Conservation (phyloP, 92 coral and sea anemone genomes). For the Bergia sp. region DNA sequence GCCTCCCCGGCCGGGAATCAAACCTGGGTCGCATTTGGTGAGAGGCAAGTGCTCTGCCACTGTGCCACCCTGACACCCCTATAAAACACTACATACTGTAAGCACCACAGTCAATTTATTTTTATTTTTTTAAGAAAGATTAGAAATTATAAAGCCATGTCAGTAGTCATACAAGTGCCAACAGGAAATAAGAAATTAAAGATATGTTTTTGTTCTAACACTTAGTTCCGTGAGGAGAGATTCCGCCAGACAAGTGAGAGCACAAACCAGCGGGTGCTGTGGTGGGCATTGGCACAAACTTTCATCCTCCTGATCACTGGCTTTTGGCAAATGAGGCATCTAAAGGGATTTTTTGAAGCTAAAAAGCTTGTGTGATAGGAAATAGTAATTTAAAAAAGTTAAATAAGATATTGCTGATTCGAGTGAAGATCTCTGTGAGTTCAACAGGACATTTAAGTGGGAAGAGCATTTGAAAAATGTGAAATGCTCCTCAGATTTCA, state of each 20-base stretch:
- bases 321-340: constrained; percentile 99
- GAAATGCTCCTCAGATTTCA: not conserved
- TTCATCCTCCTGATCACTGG: constrained; percentile 91
- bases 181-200: no score
- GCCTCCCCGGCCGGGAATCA: no score
- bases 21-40: no score
- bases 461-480: not conserved
- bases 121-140: no score
- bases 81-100: no score
- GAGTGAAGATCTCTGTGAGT: not conserved
- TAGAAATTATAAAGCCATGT: no score
- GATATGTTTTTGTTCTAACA: not conserved
- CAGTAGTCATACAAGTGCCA: not conserved
- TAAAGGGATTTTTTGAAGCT: constrained; percentile 99
- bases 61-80: no score
- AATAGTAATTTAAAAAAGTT: constrained; percentile 1
- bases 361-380: constrained; percentile 87
- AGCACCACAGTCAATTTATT: no score
- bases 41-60: no score
- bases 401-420: not conserved
- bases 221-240: constrained; percentile 96
- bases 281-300: constrained; percentile 99
- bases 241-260: constrained; percentile 97
- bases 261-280: constrained; percentile 96
- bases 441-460: not conserved